Percentiles rank a stretch among this genome's conserved stretches.
Evolutionary conservation across 2,113 vertebrate species (phyloP).

Genomic region (Prietella phreatophila): DNA sequence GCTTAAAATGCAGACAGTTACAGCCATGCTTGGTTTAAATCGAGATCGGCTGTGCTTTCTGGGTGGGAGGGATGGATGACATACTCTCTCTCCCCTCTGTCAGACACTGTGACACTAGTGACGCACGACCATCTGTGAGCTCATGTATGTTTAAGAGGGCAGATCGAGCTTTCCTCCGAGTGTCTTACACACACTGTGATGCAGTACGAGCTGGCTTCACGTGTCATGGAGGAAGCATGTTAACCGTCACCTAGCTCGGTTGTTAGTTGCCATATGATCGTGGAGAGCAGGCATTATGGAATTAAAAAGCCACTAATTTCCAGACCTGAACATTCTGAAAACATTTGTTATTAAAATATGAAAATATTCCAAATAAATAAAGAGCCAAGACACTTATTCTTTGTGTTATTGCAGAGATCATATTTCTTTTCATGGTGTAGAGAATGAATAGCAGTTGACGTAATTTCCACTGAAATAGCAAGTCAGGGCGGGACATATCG

Average conservation of each 20-base stretch:
- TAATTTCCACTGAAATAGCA: too few relatives aligned
- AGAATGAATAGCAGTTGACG: not conserved
- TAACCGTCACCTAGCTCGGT: not conserved
- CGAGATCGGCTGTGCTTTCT: not conserved
- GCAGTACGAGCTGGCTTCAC: not conserved
- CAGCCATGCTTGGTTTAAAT: not conserved
- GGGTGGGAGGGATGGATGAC: not conserved
- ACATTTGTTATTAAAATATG: not conserved
- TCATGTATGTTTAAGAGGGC: not conserved
- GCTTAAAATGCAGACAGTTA: too few relatives aligned
- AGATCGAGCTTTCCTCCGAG: not conserved
- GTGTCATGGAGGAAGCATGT: not conserved
- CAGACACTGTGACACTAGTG: too few relatives aligned
- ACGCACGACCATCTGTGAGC: not conserved
- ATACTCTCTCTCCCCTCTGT: not conserved
- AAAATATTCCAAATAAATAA: not conserved
- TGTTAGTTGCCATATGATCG: not conserved
- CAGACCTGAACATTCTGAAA: not conserved
- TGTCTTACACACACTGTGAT: not conserved
- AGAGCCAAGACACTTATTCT: not conserved
- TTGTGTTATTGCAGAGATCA: not conserved
- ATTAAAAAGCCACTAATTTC: not conserved
- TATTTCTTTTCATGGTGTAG: not conserved
- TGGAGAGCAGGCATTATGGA: not conserved
- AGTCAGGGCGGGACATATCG: too few relatives aligned